phyloP scores from a whole-genome alignment of 2,888 invertebrate genomes.

The Euzetes globulus region DNA sequence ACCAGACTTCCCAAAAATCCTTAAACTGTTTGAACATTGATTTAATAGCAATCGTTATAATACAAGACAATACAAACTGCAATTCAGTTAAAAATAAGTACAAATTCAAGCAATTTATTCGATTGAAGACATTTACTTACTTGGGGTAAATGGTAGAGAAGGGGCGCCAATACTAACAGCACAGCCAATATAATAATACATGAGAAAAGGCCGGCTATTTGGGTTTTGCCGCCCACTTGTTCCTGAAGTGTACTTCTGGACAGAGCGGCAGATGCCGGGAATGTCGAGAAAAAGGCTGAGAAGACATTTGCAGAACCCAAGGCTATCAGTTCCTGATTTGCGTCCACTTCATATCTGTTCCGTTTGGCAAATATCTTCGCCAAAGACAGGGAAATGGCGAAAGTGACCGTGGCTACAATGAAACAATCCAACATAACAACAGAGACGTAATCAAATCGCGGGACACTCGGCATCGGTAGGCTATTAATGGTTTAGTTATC shows the following conservation, averaged over 20 bases:
- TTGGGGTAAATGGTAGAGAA: conserved; percentile 72
- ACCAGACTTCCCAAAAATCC: too few species aligned
- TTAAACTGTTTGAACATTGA: too few species aligned
- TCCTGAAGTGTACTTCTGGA: conserved; percentile 63
- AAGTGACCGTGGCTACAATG: conserved; percentile 53
- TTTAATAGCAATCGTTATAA: too few species aligned
- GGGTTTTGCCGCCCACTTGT: conserved; percentile 75
- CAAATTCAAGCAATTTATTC: neutral
- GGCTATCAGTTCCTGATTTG: conserved; percentile 56
- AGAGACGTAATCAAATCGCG: conserved; percentile 37
- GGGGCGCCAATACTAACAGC: conserved; percentile 76
- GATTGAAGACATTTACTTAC: neutral
- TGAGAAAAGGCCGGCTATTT: conserved; percentile 69
- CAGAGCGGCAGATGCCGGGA: conserved; percentile 50
- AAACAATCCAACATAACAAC: conserved; percentile 38
- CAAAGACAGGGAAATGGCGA: conserved; percentile 66
- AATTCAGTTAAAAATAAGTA: too few species aligned
- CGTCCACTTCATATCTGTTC: conserved; percentile 60
- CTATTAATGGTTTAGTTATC: too few species aligned
- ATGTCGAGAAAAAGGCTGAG: conserved; percentile 51
- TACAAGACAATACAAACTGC: too few species aligned
- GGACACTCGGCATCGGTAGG: conserved; percentile 38
- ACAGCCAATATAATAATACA: conserved; percentile 66
- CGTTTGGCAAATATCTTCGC: conserved; percentile 65
- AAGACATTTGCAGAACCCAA: conserved; percentile 46